phyloP scores from a whole-genome alignment of 2,113 vertebrate genomes.

The Zosterops hypoxanthus region DNA sequence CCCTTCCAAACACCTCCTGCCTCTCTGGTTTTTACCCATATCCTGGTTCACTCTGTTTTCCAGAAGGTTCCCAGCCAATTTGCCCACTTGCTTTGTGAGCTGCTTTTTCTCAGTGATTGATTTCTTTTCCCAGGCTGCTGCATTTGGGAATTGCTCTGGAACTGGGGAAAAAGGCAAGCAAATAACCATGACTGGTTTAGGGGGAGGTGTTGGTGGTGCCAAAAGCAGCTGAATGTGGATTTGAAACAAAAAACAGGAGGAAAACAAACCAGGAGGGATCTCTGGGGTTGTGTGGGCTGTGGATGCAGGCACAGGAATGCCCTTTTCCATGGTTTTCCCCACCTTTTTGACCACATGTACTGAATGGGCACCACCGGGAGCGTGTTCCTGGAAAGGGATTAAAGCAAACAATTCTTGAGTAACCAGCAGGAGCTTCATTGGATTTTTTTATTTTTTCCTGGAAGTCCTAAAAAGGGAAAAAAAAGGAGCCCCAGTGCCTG shows the following conservation, averaged over 20 bases:
- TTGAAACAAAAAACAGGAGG: neutral
- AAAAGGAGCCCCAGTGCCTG: neutral
- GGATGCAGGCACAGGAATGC: neutral
- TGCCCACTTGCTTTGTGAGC: neutral
- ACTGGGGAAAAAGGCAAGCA: neutral
- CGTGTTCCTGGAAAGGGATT: neutral
- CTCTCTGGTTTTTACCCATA: neutral
- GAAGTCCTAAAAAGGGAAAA: neutral
- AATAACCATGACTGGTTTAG: fast-evolving
- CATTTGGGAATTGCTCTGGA: neutral
- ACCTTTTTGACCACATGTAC: neutral
- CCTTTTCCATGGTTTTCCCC: neutral
- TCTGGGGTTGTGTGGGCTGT: neutral
- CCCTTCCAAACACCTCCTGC: neutral
- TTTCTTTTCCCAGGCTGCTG: neutral
- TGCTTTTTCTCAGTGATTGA: neutral
- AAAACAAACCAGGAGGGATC: neutral
- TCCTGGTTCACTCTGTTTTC: neutral
- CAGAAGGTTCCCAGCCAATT: neutral
- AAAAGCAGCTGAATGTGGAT: neutral
- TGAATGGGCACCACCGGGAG: fast-evolving
- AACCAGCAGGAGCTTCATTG: neutral
- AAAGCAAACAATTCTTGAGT: neutral
- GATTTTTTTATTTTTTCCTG: neutral
- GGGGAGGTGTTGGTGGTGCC: neutral